These are phyloP conservation scores for Petaurus breviceps DNA, from an alignment of 2,113 vertebrate species.

Conservation along the genomic window DNA sequence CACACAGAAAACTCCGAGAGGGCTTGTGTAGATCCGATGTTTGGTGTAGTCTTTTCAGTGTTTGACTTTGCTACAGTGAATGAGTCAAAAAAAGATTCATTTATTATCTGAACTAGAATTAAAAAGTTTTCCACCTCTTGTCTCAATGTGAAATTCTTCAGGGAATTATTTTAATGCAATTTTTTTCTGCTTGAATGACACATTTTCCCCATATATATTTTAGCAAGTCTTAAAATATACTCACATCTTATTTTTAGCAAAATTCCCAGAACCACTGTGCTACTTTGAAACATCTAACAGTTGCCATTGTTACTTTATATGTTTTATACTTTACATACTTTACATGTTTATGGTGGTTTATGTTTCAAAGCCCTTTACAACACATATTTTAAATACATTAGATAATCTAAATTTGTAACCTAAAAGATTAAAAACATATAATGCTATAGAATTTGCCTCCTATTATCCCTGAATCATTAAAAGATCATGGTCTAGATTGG, in stretches of 20 bases:
- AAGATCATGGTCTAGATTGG: not conserved
- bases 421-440: not conserved
- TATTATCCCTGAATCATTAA: not conserved
- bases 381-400: not conserved
- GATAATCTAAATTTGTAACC: not conserved
- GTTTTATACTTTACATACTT: not conserved
- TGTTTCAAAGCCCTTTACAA: not conserved
- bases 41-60: constrained; percentile 80
- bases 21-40: constrained; percentile 94
- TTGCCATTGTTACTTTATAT: not conserved
- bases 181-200: constrained; percentile 52
- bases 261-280: constrained; percentile 20
- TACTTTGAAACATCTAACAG: constrained; percentile 1
- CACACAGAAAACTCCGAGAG: constrained; percentile 91
- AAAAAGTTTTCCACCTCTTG: constrained; percentile 73
- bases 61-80: constrained; percentile 81
- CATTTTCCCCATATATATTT: not conserved
- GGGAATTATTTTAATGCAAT: not conserved
- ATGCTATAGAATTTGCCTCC: not conserved
- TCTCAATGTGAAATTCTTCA: constrained; percentile 54
- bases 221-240: constrained; percentile 33
- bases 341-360: constrained; percentile 1
- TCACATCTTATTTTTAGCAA: constrained; percentile 25
- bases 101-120: constrained; percentile 78
- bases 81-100: constrained; percentile 61